Evolutionary conservation across 2,888 invertebrate species (phyloP).

Genomic region (Lymantria monacha): DNA sequence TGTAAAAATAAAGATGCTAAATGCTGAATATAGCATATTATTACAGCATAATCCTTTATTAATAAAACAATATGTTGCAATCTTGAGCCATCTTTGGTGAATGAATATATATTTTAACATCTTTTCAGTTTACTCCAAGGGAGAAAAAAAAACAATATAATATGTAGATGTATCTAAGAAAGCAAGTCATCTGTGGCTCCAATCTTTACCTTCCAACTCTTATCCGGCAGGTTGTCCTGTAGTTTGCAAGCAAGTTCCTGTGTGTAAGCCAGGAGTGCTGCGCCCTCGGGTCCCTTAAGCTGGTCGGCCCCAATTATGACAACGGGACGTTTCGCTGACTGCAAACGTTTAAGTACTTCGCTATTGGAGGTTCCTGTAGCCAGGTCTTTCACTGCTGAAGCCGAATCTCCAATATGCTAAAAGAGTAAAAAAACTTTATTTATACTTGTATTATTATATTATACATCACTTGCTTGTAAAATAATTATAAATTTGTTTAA

Average conservation of each 20-base stretch:
- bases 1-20: too few relatives aligned
- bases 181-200: too few relatives aligned
- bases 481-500: too few relatives aligned
- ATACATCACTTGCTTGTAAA: too few relatives aligned
- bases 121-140: too few relatives aligned
- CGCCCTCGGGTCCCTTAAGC: slow-evolving; percentile 89
- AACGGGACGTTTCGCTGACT: slow-evolving; percentile 93
- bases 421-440: neutral
- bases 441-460: neutral
- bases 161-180: too few relatives aligned
- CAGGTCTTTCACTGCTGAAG: slow-evolving; percentile 88
- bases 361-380: slow-evolving; percentile 85
- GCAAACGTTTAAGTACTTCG: slow-evolving; percentile 80
- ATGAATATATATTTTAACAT: too few relatives aligned
- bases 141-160: too few relatives aligned
- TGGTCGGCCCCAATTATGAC: slow-evolving; percentile 95
- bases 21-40: too few relatives aligned
- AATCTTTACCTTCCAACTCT: slow-evolving; percentile 74
- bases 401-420: slow-evolving; percentile 92
- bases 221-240: slow-evolving; percentile 77
- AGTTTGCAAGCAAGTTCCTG: slow-evolving; percentile 86
- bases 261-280: slow-evolving; percentile 87
- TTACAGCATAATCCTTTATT: too few relatives aligned
- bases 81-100: too few relatives aligned
- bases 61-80: too few relatives aligned